Evolutionary conservation across 2,113 vertebrate species (phyloP), one percentile per base, ranked within the genome.

Genomic region (Morone chrysops): DNA sequence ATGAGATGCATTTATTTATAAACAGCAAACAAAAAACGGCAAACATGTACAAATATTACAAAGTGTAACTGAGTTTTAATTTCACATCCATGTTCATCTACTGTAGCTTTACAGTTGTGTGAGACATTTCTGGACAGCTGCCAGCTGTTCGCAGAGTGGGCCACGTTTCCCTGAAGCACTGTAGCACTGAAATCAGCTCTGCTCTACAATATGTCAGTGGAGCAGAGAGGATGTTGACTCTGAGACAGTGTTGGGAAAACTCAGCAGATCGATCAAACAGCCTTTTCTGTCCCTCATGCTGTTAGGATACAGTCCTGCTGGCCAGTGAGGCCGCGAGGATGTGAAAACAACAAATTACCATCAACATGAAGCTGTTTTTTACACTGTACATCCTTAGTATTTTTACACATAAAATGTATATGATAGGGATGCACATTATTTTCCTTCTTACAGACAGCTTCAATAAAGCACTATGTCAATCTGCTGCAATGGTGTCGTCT

Each of bases 381-480:
- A 99, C 96, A 96, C 96, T 97, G 96, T 97, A 96, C 97, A 97
- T 98, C 97, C 96, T 98, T 97, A 97, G 97, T 97, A 97, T 98
- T 97, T 98, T 98, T 97, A 98, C 97, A 98, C 96, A 90, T 96
- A 89, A 92, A 92, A 96, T 95, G 95, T 96, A 96, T 96, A 96
- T 96, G 96, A 97, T 96, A 97, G 97, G 97, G 97, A 96, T 96
- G 96, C 96, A 96, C 97, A 96, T 97, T 96, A 96, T 97, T 96
- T 97, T 96, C 96, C 97, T 97, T 97, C 96, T 95, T 97, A 97
- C 96, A 96, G 96, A 98, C 96, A 92, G 97, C 96, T 96, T 97
- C 96, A 99, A 99, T 99, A 99, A 99, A 99, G 96, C 96, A 97
- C 97, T 97, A 95, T 97, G 96, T 97, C 97, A 97, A 97, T 96